Conservation (phyloP, 2,113 vertebrate genomes). For the Rhabdornis inornatus region DNA sequence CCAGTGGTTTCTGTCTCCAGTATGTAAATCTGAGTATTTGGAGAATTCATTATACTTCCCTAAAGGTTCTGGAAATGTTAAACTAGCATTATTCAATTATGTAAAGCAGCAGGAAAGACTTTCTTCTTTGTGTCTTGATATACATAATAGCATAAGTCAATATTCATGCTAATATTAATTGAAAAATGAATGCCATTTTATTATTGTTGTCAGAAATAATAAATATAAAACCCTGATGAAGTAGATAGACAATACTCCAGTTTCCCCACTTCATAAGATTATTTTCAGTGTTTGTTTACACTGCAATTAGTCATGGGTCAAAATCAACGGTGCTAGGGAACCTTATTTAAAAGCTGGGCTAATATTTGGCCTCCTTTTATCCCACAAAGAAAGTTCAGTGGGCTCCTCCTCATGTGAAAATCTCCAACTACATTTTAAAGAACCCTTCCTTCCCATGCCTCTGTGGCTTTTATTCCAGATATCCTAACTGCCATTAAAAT, state of each 20-base stretch:
- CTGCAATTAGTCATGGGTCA: background rate
- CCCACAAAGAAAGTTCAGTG: background rate
- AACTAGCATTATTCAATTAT: conserved; percentile 46
- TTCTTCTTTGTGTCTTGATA: conserved; percentile 8
- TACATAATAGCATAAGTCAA: conserved; percentile 30
- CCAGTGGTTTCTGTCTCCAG: background rate
- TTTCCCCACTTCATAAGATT: background rate
- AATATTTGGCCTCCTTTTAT: background rate
- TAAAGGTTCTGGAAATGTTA: conserved; percentile 35
- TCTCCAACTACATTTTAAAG: background rate
- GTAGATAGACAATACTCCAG: background rate
- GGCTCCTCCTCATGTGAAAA: background rate
- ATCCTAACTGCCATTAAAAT: background rate
- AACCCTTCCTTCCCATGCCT: background rate
- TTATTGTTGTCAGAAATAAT: conserved; percentile 10
- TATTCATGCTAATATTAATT: conserved; percentile 35
- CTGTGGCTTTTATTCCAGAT: background rate
- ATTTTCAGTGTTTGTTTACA: background rate
- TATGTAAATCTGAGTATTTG: conserved; percentile 5
- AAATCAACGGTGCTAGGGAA: background rate
- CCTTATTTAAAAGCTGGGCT: background rate
- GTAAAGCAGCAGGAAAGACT: conserved; percentile 36
- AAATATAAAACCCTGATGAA: background rate
- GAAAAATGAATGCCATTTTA: conserved; percentile 9
- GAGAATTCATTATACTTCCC: conserved; percentile 32